Percentiles rank a stretch among this genome's conserved stretches.
Evolutionary conservation across 2,797 vertebrate genomes (phyloP).

Genomic region (Sciurus carolinensis): DNA sequence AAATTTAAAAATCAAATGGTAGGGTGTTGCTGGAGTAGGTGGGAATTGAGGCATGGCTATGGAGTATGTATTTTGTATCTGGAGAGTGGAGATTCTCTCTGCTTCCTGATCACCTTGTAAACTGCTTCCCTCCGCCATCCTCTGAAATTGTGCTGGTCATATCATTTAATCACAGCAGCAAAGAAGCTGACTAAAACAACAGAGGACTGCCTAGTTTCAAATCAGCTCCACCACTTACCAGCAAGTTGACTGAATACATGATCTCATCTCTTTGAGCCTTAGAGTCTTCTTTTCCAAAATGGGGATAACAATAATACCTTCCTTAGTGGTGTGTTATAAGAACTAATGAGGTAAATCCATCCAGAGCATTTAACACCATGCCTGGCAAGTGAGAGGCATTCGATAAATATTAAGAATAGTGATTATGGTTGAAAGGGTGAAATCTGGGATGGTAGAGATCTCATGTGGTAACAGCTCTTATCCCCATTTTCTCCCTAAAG

Average conservation of each 20-base stretch:
- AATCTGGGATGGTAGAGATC: not conserved
- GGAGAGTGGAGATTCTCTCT: no score
- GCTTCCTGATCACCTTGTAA: no score
- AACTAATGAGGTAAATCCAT: not conserved
- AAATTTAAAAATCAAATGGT: conserved; percentile 23
- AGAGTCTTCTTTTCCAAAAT: not conserved
- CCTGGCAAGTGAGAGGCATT: not conserved
- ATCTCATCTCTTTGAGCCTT: not conserved
- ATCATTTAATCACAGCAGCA: no score
- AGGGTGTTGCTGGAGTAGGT: no score
- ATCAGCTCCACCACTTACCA: not conserved
- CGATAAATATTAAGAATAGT: not conserved
- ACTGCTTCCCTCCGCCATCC: no score
- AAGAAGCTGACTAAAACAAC: no score
- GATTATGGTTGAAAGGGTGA: not conserved
- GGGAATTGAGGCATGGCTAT: no score
- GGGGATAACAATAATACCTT: not conserved
- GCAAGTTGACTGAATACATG: not conserved
- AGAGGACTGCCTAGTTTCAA: not conserved
- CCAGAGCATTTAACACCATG: not conserved
- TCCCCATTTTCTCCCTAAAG: not conserved
- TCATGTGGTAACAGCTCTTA: not conserved
- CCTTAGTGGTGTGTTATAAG: not conserved
- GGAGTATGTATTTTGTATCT: no score
- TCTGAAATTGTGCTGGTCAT: no score